These are phyloP conservation scores for Pantala flavescens DNA, from an alignment of 1,140 invertebrate species.

Conservation along the genomic window DNA sequence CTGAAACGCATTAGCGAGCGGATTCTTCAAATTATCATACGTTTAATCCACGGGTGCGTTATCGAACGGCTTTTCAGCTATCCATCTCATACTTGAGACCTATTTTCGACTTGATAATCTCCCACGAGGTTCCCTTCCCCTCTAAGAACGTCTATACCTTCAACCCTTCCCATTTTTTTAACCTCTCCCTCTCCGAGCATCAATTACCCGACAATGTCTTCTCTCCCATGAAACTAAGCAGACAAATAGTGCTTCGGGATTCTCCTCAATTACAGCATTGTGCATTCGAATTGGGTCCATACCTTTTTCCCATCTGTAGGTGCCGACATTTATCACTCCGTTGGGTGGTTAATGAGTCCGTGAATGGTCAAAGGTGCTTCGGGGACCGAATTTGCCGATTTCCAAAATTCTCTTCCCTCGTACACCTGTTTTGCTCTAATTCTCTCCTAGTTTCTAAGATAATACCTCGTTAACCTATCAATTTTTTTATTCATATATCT, in stretches of 20 bases:
- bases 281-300: background rate
- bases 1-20: background rate
- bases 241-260: background rate
- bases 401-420: background rate
- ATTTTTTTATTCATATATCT: too few species aligned
- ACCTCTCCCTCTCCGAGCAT: background rate
- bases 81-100: background rate
- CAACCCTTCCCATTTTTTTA: too few species aligned
- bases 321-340: background rate
- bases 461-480: too few species aligned
- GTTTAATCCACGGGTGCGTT: background rate
- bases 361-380: background rate
- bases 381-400: too few species aligned
- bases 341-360: background rate
- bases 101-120: too few species aligned
- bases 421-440: background rate
- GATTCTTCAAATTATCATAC: slow-evolving; percentile 7
- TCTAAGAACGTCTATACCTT: too few species aligned
- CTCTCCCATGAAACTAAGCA: background rate
- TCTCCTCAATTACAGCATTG: background rate
- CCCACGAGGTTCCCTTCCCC: too few species aligned
- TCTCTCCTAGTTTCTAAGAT: background rate
- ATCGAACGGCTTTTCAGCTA: background rate
- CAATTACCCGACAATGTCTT: background rate
- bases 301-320: background rate